Evolutionary conservation across 2,113 vertebrate species (phyloP).

Genomic region (Alligator mississippiensis): DNA sequence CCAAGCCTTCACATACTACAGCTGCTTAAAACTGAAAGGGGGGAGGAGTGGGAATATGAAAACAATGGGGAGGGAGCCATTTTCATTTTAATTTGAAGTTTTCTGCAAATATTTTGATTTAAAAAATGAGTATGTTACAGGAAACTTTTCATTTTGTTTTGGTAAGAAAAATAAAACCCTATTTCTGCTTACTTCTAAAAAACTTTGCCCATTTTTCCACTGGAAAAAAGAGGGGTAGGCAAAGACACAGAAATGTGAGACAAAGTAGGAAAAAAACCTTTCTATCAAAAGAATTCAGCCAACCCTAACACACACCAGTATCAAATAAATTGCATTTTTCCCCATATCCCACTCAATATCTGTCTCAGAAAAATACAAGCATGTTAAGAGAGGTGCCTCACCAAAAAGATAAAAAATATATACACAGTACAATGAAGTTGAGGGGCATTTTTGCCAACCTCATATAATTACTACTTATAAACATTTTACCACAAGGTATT

Average conservation of each 20-base stretch:
- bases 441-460: not conserved
- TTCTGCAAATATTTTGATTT: not conserved
- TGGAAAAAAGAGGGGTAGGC: not conserved
- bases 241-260: not conserved
- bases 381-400: not conserved
- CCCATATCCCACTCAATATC: not conserved
- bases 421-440: rapidly evolving
- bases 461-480: not conserved
- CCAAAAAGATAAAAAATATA: not conserved
- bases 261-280: not conserved
- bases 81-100: not conserved
- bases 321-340: not conserved
- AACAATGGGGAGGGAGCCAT: not conserved
- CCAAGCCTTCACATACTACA: not conserved
- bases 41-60: not conserved
- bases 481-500: not conserved
- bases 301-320: not conserved
- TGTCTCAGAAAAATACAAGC: not conserved
- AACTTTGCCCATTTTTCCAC: not conserved
- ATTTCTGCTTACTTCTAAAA: not conserved
- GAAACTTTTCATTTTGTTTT: not conserved
- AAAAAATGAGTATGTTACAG: not conserved
- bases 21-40: not conserved
- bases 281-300: not conserved
- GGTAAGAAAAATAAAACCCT: not conserved